Conservation (phyloP, 1,140 invertebrate genomes). For the Archivesica marissinica region DNA sequence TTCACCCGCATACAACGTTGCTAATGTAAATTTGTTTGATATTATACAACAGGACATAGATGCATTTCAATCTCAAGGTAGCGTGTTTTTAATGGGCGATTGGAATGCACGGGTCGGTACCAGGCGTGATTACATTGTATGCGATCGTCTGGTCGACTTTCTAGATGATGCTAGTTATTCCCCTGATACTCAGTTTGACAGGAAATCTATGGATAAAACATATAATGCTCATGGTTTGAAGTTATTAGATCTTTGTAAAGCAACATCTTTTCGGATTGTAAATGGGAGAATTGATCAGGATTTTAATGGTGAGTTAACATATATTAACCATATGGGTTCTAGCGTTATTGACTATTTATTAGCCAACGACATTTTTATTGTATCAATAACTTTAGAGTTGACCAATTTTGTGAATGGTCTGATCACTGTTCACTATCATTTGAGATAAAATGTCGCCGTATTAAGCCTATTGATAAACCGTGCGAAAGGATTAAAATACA, state of each 20-base stretch:
- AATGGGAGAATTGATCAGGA: constrained; percentile 10
- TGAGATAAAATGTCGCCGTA: too few relatives aligned
- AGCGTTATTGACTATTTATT: constrained; percentile 27
- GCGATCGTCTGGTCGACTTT: neutral
- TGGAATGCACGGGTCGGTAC: neutral
- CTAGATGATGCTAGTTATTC: neutral
- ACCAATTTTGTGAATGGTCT: too few relatives aligned
- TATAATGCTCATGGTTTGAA: neutral
- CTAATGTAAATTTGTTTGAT: constrained; percentile 27
- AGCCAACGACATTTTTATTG: too few relatives aligned
- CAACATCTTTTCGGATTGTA: constrained; percentile 6
- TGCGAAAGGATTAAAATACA: too few relatives aligned
- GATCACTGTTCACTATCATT: too few relatives aligned
- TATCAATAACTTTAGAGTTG: too few relatives aligned
- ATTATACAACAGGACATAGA: neutral
- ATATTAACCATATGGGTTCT: constrained; percentile 13
- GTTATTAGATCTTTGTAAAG: constrained; percentile 37
- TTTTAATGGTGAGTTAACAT: neutral
- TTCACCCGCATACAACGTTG: constrained; percentile 8
- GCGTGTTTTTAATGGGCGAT: neutral
- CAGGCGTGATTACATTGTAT: constrained; percentile 18
- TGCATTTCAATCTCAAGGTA: neutral
- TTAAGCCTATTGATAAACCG: too few relatives aligned
- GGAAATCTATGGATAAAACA: too few relatives aligned
- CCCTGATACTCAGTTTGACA: neutral